Percentiles rank a stretch among this genome's conserved stretches.
Conservation (phyloP, 2,113 vertebrate species). For the Cottus gobio region DNA sequence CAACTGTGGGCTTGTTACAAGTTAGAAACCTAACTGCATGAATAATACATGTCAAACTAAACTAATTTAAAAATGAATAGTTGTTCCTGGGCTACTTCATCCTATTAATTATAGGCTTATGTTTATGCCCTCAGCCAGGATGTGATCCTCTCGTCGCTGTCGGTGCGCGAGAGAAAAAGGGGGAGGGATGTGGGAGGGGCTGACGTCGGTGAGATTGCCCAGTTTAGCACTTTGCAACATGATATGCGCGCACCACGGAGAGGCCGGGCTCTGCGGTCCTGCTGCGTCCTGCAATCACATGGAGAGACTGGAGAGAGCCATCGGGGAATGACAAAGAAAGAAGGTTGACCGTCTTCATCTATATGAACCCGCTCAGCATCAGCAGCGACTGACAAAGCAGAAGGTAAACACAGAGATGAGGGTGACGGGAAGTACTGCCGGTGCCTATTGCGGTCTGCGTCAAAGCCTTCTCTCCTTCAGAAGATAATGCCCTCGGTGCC, state of each 20-base stretch:
- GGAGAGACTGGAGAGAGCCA: constrained; percentile 51
- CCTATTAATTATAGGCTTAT: constrained; percentile 21
- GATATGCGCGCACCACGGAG: constrained; percentile 69
- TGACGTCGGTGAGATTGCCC: constrained; percentile 51
- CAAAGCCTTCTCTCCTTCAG: constrained; percentile 55
- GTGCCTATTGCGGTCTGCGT: constrained; percentile 71
- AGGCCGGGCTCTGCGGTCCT: constrained; percentile 59
- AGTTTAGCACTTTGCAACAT: constrained; percentile 78
- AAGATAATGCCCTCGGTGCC: constrained; percentile 64
- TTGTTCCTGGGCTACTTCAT: background rate
- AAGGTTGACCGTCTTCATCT: constrained; percentile 37
- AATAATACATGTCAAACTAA: background rate
- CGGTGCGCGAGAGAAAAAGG: background rate
- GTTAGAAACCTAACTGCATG: background rate
- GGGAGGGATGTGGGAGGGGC: constrained; percentile 58
- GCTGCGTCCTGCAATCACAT: constrained; percentile 44
- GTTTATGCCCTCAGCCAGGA: constrained; percentile 2
- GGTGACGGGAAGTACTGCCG: constrained; percentile 43
- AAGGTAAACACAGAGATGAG: constrained; percentile 47
- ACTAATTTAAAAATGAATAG: background rate
- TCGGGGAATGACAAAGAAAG: constrained; percentile 29
- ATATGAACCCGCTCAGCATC: constrained; percentile 50
- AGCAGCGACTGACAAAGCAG: constrained; percentile 48
- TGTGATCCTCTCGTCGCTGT: background rate
- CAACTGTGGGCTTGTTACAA: background rate